Conservation (phyloP, 2,888 invertebrate species). For the Amphipyra tragopoginis region DNA sequence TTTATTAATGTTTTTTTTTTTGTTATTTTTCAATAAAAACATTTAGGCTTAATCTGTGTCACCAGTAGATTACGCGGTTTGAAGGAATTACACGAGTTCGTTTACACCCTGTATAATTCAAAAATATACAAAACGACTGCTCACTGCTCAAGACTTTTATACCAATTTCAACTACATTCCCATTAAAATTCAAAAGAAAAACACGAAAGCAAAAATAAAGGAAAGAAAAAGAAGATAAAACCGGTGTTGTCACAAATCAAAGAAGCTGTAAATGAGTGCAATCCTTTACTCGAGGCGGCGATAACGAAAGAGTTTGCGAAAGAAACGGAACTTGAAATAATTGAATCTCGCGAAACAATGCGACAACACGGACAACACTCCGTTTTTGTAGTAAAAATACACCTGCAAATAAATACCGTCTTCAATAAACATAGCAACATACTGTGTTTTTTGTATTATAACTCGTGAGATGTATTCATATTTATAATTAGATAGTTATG, state of each 20-base stretch:
- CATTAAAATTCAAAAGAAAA: constrained; percentile 33
- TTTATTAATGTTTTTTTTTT: too few species aligned
- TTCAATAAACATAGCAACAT: constrained; percentile 12
- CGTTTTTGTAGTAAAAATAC: constrained; percentile 5
- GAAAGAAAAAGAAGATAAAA: constrained; percentile 26
- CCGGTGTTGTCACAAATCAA: constrained; percentile 37
- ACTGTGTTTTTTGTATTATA: too few species aligned
- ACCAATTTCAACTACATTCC: constrained; percentile 12
- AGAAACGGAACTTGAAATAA: constrained; percentile 39
- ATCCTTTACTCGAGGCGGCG: constrained; percentile 28
- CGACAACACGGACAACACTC: constrained; percentile 2
- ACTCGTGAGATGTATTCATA: too few species aligned
- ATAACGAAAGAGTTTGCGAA: constrained; percentile 44
- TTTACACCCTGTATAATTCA: too few species aligned
- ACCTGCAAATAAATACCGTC: constrained; percentile 7
- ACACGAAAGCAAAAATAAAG: not conserved
- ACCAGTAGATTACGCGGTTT: too few species aligned
- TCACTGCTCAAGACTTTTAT: too few species aligned
- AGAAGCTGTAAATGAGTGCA: constrained; percentile 37
- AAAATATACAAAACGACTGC: too few species aligned
- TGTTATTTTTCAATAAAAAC: too few species aligned
- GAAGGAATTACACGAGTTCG: too few species aligned
- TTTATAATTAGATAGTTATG: too few species aligned
- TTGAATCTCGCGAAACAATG: constrained; percentile 63
- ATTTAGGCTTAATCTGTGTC: too few species aligned